Evolutionary conservation across 2,888 invertebrate species (phyloP).

Genomic region (Drosophila vallismaia): DNA sequence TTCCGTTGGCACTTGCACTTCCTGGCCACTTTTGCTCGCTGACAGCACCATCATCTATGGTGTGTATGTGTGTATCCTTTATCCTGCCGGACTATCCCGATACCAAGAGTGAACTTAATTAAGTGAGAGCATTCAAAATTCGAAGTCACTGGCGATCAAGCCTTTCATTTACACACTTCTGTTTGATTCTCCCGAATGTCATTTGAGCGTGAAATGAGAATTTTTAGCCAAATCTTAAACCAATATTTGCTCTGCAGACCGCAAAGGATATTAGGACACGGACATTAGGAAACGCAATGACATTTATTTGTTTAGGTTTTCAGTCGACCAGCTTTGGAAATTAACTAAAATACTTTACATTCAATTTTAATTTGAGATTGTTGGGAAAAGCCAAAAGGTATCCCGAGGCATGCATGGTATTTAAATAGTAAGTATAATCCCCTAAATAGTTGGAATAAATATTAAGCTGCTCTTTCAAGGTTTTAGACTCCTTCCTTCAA

Average conservation of each 20-base stretch:
- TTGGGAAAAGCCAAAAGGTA: neutral
- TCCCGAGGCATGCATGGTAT: neutral
- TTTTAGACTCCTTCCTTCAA: neutral
- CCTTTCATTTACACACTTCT: conserved; percentile 29
- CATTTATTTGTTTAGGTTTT: conserved; percentile 35
- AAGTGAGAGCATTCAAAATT: conserved; percentile 21
- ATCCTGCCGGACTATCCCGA: conserved; percentile 21
- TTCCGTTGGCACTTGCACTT: conserved; percentile 77
- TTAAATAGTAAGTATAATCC: neutral
- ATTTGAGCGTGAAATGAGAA: conserved; percentile 75
- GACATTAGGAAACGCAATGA: conserved; percentile 4
- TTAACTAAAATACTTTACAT: conserved; percentile 3
- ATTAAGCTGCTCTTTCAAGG: neutral
- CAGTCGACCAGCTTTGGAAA: conserved; percentile 19
- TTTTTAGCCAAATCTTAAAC: conserved; percentile 54
- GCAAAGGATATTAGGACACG: conserved; percentile 30
- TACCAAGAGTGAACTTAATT: conserved; percentile 28
- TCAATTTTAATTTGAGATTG: neutral
- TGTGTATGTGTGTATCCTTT: conserved; percentile 1
- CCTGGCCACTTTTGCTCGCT: conserved; percentile 66
- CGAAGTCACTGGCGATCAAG: conserved; percentile 5
- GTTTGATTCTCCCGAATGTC: conserved; percentile 43
- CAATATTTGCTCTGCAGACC: conserved; percentile 54
- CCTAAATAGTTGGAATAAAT: neutral
- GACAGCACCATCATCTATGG: conserved; percentile 45